A percentile compares a stretch with the other conserved stretches of the same genome.
Evolutionary conservation across 1,140 invertebrate species (phyloP).

Genomic region (Metopolophium dirhodum): DNA sequence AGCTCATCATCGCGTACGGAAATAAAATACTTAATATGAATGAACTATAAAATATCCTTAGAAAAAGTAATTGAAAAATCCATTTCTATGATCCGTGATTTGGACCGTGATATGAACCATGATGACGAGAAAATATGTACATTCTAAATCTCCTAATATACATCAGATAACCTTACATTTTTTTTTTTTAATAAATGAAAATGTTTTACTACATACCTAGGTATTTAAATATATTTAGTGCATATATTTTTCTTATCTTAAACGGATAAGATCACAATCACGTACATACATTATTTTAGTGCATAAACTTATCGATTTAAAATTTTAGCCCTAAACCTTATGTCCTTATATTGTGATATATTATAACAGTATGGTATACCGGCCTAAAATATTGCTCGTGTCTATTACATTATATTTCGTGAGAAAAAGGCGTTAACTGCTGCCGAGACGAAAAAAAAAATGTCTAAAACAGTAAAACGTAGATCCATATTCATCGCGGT

Average conservation of each 20-base stretch:
- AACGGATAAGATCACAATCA: too few relatives aligned
- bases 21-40: not conserved
- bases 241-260: too few relatives aligned
- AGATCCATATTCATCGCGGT: not conserved
- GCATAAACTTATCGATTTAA: too few relatives aligned
- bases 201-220: too few relatives aligned
- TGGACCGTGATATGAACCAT: too few relatives aligned
- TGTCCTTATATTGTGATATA: not conserved
- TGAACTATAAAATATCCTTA: not conserved
- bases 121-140: too few relatives aligned
- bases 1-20: too few relatives aligned
- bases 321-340: not conserved
- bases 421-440: not conserved
- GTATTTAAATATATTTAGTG: too few relatives aligned
- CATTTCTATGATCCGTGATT: not conserved
- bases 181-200: not conserved
- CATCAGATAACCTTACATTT: too few relatives aligned
- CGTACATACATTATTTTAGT: too few relatives aligned
- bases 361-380: not conserved
- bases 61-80: not conserved
- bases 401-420: not conserved
- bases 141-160: too few relatives aligned
- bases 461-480: not conserved
- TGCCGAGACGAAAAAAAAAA: not conserved
- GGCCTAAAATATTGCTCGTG: not conserved